Conservation (phyloP, 2,888 invertebrate genomes). For the Neoscelio sp. region DNA sequence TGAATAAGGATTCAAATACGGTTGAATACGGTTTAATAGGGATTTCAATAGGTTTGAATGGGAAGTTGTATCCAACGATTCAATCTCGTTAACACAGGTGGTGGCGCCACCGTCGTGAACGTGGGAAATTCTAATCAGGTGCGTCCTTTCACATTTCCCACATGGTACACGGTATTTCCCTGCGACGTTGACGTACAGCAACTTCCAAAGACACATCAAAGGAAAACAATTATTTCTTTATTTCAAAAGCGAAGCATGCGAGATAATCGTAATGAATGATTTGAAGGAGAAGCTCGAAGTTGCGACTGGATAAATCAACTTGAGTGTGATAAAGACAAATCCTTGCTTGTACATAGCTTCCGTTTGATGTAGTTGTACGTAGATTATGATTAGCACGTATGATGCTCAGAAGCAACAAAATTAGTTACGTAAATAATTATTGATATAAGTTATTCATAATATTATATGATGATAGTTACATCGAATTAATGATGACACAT, state of each 20-base stretch:
- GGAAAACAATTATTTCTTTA: neutral
- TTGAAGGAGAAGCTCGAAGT: slow-evolving; percentile 54
- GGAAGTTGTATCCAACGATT: no score
- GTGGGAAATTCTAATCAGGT: no score
- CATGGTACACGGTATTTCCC: no score
- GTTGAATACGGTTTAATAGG: no score
- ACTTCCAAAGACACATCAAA: no score
- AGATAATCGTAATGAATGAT: no score
- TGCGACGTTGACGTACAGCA: no score
- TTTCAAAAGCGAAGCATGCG: no score
- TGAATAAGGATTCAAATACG: slow-evolving; percentile 64
- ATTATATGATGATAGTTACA: slow-evolving; percentile 70
- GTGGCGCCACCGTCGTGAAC: no score
- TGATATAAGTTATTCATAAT: slow-evolving; percentile 67
- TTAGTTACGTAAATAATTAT: slow-evolving; percentile 41
- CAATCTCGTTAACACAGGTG: no score
- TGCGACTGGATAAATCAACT: slow-evolving; percentile 57
- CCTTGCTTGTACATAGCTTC: slow-evolving; percentile 76
- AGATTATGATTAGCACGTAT: slow-evolving; percentile 59
- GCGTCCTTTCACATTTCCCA: no score
- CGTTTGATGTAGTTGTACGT: slow-evolving; percentile 72
- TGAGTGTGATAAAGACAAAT: slow-evolving; percentile 67
- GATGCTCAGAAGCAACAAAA: slow-evolving; percentile 58
- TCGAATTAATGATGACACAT: slow-evolving; percentile 73
- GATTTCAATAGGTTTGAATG: no score